phyloP scores from a whole-genome alignment of 2,888 invertebrate species.

The Spatulosminthurus flaviceps region DNA sequence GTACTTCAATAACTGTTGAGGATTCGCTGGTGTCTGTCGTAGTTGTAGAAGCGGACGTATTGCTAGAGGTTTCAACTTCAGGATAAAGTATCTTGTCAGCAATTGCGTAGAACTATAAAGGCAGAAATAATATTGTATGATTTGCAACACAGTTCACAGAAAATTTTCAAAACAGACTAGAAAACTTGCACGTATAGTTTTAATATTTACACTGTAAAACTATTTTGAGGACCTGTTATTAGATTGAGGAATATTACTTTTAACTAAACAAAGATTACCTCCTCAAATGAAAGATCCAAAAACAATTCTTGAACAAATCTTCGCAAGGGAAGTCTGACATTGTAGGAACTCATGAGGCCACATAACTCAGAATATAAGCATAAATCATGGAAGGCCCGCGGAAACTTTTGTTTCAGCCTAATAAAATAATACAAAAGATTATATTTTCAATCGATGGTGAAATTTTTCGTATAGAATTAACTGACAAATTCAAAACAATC shows the following conservation, averaged over 20 bases:
- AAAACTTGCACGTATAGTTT: not conserved
- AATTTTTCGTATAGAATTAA: too few species aligned
- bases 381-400: conserved; percentile 75
- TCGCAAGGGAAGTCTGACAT: conserved; percentile 83
- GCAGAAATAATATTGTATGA: not conserved
- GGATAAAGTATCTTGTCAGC: conserved; percentile 38
- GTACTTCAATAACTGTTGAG: conserved; percentile 43
- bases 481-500: too few species aligned
- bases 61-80: conserved; percentile 19
- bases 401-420: conserved; percentile 70
- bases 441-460: too few species aligned
- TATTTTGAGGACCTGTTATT: too few species aligned
- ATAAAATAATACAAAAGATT: not conserved
- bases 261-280: conserved; percentile 64
- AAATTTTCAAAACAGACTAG: not conserved
- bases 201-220: too few species aligned
- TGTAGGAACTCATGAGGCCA: conserved; percentile 78
- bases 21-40: conserved; percentile 46
- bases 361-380: conserved; percentile 94
- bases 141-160: too few species aligned
- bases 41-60: conserved; percentile 29
- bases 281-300: conserved; percentile 81
- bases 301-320: conserved; percentile 94
- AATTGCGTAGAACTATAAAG: conserved; percentile 41
- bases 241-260: too few species aligned